These are phyloP conservation scores for Xestia xanthographa DNA, from an alignment of 2,888 invertebrate species.

Conservation along the genomic window DNA sequence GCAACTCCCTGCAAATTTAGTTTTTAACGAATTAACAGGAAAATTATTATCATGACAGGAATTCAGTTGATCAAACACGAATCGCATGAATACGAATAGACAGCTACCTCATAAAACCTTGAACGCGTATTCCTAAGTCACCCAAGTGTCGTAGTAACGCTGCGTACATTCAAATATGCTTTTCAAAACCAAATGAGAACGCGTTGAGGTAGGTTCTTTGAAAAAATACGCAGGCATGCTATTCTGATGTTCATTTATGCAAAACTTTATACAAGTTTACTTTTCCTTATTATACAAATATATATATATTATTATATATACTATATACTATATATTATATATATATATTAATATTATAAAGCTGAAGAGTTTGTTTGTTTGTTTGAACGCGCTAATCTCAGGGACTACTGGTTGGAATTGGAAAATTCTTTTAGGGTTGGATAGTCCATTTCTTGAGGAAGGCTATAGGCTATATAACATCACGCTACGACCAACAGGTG, in stretches of 20 bases:
- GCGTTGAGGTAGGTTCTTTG: slow-evolving; percentile 55
- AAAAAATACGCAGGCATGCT: slow-evolving; percentile 36
- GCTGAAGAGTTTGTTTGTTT: no score
- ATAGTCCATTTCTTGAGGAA: no score
- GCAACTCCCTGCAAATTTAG: no score
- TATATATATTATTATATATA: no score
- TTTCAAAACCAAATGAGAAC: slow-evolving; percentile 55
- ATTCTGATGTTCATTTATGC: slow-evolving; percentile 53
- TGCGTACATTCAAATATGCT: slow-evolving; percentile 45
- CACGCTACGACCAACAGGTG: no score
- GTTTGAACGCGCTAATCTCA: no score
- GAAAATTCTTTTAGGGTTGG: no score
- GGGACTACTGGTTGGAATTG: no score
- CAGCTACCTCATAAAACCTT: slow-evolving; percentile 23
- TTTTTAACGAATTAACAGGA: neutral
- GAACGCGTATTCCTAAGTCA: slow-evolving; percentile 36
- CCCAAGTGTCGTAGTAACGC: slow-evolving; percentile 31
- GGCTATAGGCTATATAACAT: no score
- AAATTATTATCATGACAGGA: neutral
- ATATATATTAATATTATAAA: no score
- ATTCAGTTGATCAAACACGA: slow-evolving; percentile 3
- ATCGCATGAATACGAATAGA: neutral
- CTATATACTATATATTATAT: no score
- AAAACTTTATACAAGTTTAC: slow-evolving; percentile 31
- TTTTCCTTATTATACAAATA: slow-evolving; percentile 34